Evolutionary conservation across 2,797 vertebrate species (phyloP).

Genomic region (Bradypodion ventrale): DNA sequence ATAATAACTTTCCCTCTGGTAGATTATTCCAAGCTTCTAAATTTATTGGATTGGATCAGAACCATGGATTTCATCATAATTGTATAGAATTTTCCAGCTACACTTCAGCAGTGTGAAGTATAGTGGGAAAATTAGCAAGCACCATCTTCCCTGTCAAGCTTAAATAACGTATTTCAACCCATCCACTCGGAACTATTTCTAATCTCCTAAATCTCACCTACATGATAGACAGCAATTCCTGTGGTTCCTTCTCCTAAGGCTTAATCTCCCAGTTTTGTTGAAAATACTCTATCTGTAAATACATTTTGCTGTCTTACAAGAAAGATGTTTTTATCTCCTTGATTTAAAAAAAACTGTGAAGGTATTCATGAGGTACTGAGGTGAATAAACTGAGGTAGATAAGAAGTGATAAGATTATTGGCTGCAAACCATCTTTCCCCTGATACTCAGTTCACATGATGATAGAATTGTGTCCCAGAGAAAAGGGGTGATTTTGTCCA

Average conservation of each 20-base stretch:
- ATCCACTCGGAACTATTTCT: background rate
- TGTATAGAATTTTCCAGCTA: background rate
- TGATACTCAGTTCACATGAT: background rate
- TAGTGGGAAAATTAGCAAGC: background rate
- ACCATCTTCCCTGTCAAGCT: background rate
- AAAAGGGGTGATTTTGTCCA: background rate
- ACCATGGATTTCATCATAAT: background rate
- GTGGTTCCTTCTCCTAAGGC: background rate
- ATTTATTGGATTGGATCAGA: background rate
- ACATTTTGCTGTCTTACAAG: background rate
- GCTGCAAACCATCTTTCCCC: background rate
- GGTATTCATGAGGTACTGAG: background rate
- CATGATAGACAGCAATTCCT: background rate
- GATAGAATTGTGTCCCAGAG: background rate
- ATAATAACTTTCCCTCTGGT: background rate
- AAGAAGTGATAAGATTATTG: background rate
- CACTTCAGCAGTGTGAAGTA: background rate
- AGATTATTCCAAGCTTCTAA: background rate
- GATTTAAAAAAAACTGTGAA: background rate
- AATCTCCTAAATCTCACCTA: background rate
- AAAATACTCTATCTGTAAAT: background rate
- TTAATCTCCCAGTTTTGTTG: background rate
- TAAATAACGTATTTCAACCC: background rate
- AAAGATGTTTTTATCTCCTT: background rate
- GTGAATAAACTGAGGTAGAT: background rate